These are phyloP conservation scores for Acanthopagrus latus DNA, from an alignment of 2,797 vertebrate genomes.

Conservation along the genomic window DNA sequence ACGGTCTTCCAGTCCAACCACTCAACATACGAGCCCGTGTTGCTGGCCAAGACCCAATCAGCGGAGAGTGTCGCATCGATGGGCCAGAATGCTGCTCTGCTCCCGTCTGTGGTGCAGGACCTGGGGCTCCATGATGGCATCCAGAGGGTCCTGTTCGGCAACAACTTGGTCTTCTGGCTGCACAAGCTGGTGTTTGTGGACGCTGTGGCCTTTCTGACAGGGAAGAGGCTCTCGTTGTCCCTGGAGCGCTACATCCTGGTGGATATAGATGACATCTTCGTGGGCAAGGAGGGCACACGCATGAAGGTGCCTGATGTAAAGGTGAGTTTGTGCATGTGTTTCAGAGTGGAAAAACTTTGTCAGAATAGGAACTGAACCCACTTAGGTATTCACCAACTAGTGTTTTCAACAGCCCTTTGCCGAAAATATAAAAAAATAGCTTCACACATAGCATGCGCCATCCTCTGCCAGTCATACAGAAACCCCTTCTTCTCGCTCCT, in stretches of 20 bases:
- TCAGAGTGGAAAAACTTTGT: background rate
- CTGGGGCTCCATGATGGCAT: slow-evolving; percentile 97
- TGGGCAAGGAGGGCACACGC: slow-evolving; percentile 98
- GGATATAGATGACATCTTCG: slow-evolving; percentile 98
- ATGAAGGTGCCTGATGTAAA: slow-evolving; percentile 99
- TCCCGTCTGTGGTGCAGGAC: slow-evolving; percentile 98
- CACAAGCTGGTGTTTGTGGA: slow-evolving; percentile 98
- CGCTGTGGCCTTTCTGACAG: slow-evolving; percentile 95
- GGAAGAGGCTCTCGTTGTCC: slow-evolving; percentile 94
- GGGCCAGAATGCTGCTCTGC: slow-evolving; percentile 90
- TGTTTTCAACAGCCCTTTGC: slow-evolving; percentile 53
- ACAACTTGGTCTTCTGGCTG: slow-evolving; percentile 98
- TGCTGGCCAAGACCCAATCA: slow-evolving; percentile 95
- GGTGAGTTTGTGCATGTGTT: slow-evolving; percentile 80
- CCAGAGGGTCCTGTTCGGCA: slow-evolving; percentile 97
- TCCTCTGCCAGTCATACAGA: slow-evolving; percentile 71
- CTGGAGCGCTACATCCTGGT: slow-evolving; percentile 97
- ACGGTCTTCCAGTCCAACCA: slow-evolving; percentile 99
- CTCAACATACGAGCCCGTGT: slow-evolving; percentile 95
- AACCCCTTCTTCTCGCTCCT: slow-evolving; percentile 67
- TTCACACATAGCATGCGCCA: slow-evolving; percentile 51
- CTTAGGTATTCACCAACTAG: slow-evolving; percentile 36
- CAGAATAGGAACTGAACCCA: slow-evolving; percentile 6
- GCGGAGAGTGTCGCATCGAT: slow-evolving; percentile 92
- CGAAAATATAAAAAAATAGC: slow-evolving; percentile 47